These are phyloP conservation scores for Melanostigma gelatinosum DNA, from an alignment of 2,113 vertebrate genomes.

Conservation along the genomic window DNA sequence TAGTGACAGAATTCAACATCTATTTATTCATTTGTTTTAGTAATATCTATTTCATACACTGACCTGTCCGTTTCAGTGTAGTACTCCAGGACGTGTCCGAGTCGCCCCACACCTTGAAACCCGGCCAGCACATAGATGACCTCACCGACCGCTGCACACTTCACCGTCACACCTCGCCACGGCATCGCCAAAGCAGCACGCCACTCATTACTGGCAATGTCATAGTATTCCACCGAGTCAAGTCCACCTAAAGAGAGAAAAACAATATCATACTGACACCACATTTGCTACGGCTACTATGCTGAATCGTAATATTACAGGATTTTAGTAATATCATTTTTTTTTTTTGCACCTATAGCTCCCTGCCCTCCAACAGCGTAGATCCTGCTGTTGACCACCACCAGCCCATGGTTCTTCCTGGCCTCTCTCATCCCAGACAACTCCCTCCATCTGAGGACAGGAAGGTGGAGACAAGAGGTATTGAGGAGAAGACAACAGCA, in stretches of 20 bases:
- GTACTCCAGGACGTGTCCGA: slow-evolving; percentile 95
- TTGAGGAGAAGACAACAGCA: not conserved
- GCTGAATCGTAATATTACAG: not conserved
- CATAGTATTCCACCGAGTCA: slow-evolving; percentile 96
- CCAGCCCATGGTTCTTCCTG: slow-evolving; percentile 96
- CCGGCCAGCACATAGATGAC: slow-evolving; percentile 95
- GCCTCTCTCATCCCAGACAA: slow-evolving; percentile 95
- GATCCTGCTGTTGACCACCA: slow-evolving; percentile 95
- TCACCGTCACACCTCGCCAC: slow-evolving; percentile 96
- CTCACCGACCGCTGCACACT: slow-evolving; percentile 93
- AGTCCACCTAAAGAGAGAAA: slow-evolving; percentile 85
- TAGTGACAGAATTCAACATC: not conserved
- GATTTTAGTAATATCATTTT: not conserved
- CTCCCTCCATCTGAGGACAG: slow-evolving; percentile 90
- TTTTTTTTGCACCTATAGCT: slow-evolving; percentile 84
- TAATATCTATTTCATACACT: slow-evolving; percentile 7
- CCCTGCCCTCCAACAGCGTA: slow-evolving; percentile 97
- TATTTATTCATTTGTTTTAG: not conserved
- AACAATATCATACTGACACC: not conserved
- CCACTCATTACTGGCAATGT: slow-evolving; percentile 95
- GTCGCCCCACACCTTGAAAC: slow-evolving; percentile 95
- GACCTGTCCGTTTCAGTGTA: slow-evolving; percentile 94
- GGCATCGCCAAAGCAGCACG: slow-evolving; percentile 93
- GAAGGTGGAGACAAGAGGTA: not conserved
- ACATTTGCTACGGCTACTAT: not conserved